Evolutionary conservation across 53 echinoderm and acorn worm genomes (phyloP).

Genomic region (Mesocentrotus franciscanus): DNA sequence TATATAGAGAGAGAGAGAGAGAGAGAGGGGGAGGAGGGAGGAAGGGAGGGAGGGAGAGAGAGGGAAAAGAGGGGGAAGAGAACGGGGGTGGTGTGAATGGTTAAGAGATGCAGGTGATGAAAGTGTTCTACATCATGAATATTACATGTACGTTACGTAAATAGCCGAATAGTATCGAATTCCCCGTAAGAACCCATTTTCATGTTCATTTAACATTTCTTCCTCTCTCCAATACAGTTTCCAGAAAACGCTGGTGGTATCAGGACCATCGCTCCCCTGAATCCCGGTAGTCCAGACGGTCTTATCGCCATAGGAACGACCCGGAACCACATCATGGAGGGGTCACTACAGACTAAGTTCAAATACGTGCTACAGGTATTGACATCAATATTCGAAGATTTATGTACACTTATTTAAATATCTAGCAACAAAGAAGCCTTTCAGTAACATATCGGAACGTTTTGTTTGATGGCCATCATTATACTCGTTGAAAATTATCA

Average conservation of each 20-base stretch:
- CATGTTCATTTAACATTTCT: not conserved
- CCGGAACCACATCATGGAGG: slow-evolving; percentile 88
- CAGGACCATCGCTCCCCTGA: slow-evolving; percentile 82
- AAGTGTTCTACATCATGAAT: no score
- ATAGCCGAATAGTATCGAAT: no score
- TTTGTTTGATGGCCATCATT: no score
- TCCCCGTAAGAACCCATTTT: no score
- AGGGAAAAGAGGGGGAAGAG: no score
- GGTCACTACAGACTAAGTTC: slow-evolving; percentile 93
- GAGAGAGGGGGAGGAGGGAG: no score
- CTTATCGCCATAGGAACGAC: slow-evolving; percentile 88
- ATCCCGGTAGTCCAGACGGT: slow-evolving; percentile 84
- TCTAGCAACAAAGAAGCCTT: not conserved
- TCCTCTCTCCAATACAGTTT: slow-evolving; percentile 67
- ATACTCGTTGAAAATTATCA: no score
- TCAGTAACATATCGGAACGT: no score
- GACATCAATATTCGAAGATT: not conserved
- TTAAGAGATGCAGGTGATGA: not conserved
- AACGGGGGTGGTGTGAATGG: not conserved
- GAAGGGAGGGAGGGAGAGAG: no score
- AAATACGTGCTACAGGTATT: slow-evolving; percentile 83
- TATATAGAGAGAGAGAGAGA: no score
- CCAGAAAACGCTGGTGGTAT: slow-evolving; percentile 94
- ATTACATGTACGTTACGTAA: no score
- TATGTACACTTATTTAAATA: not conserved